phyloP scores from a whole-genome alignment of 92 coral and sea anemone genomes.

The Blastomussa wellsi region DNA sequence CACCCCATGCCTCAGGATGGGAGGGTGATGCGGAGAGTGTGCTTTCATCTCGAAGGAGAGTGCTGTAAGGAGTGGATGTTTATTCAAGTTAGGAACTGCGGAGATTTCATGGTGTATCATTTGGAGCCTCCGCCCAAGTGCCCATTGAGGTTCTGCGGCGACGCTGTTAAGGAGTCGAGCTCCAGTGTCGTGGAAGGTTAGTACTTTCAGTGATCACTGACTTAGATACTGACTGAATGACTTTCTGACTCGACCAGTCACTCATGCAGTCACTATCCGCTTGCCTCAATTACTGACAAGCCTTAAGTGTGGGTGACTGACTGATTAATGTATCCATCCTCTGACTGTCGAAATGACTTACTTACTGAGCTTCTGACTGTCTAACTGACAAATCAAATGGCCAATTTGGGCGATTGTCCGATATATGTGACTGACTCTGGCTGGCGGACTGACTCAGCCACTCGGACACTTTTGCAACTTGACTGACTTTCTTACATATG shows the following conservation, averaged over 20 bases:
- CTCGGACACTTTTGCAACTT: neutral
- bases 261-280: too few species aligned
- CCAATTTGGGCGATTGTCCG: too few species aligned
- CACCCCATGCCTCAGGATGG: constrained; percentile 56
- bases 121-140: constrained; percentile 43
- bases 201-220: neutral
- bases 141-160: constrained; percentile 54
- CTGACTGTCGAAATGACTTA: neutral
- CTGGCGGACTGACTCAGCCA: neutral
- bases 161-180: neutral
- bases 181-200: neutral
- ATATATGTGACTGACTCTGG: too few species aligned
- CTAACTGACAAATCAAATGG: neutral
- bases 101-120: constrained; percentile 44
- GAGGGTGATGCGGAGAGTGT: constrained; percentile 36
- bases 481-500: neutral
- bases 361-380: neutral
- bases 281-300: too few species aligned
- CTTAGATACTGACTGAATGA: neutral
- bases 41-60: constrained; percentile 47
- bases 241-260: neutral
- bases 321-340: neutral
- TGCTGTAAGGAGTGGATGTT: constrained; percentile 44
- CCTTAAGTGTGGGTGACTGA: neutral
- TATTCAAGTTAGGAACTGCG: constrained; percentile 56